These are phyloP conservation scores for Drosophila seguyi DNA, from an alignment of 1,140 invertebrate genomes.

Conservation along the genomic window DNA sequence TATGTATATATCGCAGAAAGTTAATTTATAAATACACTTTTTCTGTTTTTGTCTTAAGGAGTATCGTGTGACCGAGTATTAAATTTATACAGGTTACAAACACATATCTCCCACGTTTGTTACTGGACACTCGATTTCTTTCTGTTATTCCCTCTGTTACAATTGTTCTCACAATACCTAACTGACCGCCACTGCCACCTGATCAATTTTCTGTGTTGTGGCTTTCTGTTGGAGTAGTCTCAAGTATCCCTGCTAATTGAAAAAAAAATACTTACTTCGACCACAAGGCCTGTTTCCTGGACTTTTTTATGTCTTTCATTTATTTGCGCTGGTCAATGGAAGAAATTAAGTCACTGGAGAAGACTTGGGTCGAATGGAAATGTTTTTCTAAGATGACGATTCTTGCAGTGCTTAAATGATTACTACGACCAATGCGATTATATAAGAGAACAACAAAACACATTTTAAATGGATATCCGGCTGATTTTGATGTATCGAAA, in stretches of 20 bases:
- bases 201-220: constrained; percentile 61
- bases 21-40: neutral
- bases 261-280: constrained; percentile 55
- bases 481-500: neutral
- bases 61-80: constrained; percentile 17
- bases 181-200: constrained; percentile 32
- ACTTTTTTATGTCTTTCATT: constrained; percentile 17
- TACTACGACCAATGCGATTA: constrained; percentile 4
- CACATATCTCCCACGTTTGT: constrained; percentile 12
- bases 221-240: constrained; percentile 54
- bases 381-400: constrained; percentile 5
- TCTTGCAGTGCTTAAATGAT: neutral
- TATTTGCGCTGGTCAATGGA: constrained; percentile 23
- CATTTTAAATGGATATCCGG: neutral
- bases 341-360: constrained; percentile 13
- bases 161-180: constrained; percentile 30
- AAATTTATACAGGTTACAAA: neutral
- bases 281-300: constrained; percentile 59
- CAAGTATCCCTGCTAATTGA: constrained; percentile 69
- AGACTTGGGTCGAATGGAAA: constrained; percentile 1
- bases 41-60: neutral
- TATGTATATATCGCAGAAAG: no score
- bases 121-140: constrained; percentile 2
- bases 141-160: neutral
- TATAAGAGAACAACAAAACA: neutral